Evolutionary conservation across 2,797 vertebrate species (phyloP).

Genomic region (Chiloscyllium punctatum): DNA sequence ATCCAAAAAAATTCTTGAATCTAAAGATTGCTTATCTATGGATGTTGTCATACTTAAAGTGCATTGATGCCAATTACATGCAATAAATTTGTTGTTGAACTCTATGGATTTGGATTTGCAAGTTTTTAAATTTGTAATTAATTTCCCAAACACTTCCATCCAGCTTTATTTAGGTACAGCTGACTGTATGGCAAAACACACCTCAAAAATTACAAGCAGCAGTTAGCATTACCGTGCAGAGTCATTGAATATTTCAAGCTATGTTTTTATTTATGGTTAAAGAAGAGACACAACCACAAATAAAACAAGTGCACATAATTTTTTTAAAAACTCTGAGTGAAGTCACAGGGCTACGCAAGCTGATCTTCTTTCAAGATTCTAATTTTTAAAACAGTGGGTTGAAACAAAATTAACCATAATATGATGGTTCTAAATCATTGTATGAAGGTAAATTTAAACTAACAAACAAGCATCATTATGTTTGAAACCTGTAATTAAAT

Average conservation of each 20-base stretch:
- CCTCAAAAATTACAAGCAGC: neutral
- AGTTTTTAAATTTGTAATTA: neutral
- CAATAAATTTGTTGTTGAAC: neutral
- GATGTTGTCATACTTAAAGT: neutral
- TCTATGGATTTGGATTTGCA: neutral
- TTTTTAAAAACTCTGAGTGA: neutral
- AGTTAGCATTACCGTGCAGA: neutral
- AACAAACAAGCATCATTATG: slow-evolving; percentile 28
- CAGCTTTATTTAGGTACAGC: neutral
- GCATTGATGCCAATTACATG: neutral
- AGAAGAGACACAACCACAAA: neutral
- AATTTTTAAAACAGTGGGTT: slow-evolving; percentile 17
- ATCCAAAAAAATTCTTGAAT: neutral
- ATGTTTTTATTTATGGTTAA: neutral
- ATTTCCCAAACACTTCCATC: no score
- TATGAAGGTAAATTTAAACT: slow-evolving; percentile 2
- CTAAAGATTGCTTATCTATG: neutral
- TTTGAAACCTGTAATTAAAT: slow-evolving; percentile 27
- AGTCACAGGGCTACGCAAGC: neutral
- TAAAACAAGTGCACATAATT: neutral
- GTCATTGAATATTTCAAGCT: neutral
- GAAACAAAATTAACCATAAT: slow-evolving; percentile 31
- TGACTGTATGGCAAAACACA: neutral
- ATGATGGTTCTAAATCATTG: slow-evolving; percentile 18
- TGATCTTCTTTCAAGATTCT: slow-evolving; percentile 5